A percentile compares a stretch with the other conserved stretches of the same genome.
Conservation (phyloP, 2,888 invertebrate genomes). For the Brachylomia viminalis region DNA sequence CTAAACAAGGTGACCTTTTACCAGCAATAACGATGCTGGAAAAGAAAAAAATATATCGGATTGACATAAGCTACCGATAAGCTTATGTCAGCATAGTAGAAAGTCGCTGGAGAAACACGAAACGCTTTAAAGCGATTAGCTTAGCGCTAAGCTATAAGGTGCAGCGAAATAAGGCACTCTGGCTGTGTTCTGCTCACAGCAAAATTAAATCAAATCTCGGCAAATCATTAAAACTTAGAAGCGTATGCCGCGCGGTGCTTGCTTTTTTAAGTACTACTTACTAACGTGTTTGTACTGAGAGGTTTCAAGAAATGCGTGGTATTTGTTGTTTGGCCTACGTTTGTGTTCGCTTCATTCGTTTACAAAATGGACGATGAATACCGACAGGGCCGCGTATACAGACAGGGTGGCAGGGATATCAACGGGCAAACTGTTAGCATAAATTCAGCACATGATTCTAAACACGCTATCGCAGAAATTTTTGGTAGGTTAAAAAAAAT, state of each 20-base stretch:
- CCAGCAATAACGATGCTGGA: neutral
- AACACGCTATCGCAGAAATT: too few species aligned
- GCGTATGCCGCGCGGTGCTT: neutral
- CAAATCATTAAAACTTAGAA: neutral
- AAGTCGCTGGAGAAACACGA: neutral
- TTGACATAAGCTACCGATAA: neutral
- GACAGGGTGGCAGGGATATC: neutral
- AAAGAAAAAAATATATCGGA: neutral
- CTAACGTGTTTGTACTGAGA: neutral
- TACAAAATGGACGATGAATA: neutral
- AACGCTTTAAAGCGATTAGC: neutral
- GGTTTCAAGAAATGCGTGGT: neutral
- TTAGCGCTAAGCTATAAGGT: neutral
- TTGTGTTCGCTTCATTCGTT: neutral
- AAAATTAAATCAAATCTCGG: too few species aligned
- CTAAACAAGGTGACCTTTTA: neutral
- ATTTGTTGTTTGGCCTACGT: neutral
- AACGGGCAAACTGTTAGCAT: too few species aligned
- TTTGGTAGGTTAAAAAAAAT: too few species aligned
- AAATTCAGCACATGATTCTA: too few species aligned
- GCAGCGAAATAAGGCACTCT: too few species aligned
- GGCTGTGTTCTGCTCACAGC: too few species aligned
- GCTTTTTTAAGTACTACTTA: too few species aligned
- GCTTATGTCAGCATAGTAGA: too few species aligned
- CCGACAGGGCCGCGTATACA: neutral